Evolutionary conservation across 2,888 invertebrate genomes (phyloP).

Genomic region (Melieria crassipennis): DNA sequence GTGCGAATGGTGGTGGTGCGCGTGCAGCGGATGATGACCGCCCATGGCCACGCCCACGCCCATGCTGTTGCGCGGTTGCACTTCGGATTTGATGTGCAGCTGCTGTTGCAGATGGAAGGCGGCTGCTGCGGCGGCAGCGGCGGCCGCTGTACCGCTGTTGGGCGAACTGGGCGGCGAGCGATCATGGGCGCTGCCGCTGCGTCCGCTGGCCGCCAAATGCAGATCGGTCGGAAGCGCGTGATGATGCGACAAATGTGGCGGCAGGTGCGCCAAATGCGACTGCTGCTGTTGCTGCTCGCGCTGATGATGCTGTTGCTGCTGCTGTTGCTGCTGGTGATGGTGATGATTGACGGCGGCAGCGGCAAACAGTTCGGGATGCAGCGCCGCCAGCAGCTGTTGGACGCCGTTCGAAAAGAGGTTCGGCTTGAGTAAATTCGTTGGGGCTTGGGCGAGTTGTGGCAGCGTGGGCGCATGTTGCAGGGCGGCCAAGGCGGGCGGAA

Average conservation of each 20-base stretch:
- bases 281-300: conserved; percentile 36
- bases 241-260: conserved; percentile 35
- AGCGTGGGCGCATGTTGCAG: conserved; percentile 61
- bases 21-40: conserved; percentile 50
- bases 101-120: conserved; percentile 61
- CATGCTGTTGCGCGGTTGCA: conserved; percentile 54
- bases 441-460: conserved; percentile 65
- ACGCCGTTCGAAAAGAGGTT: conserved; percentile 80
- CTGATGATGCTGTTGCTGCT: conserved; percentile 59
- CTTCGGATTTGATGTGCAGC: conserved; percentile 60
- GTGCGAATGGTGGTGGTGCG: conserved; percentile 46
- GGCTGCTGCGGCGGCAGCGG: conserved; percentile 56
- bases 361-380: conserved; percentile 76
- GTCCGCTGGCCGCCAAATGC: conserved; percentile 37
- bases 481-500: conserved; percentile 65
- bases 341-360: conserved; percentile 65
- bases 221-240: conserved; percentile 51
- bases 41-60: conserved; percentile 19
- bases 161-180: conserved; percentile 57
- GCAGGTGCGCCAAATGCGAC: conserved; percentile 45
- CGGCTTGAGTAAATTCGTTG: conserved; percentile 78
- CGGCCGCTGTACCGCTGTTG: conserved; percentile 47
- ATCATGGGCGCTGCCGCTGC: conserved; percentile 43
- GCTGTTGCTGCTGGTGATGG: conserved; percentile 70
- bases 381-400: conserved; percentile 79